phyloP scores from a whole-genome alignment of 2,113 vertebrate genomes.

The Hystrix cristata region DNA sequence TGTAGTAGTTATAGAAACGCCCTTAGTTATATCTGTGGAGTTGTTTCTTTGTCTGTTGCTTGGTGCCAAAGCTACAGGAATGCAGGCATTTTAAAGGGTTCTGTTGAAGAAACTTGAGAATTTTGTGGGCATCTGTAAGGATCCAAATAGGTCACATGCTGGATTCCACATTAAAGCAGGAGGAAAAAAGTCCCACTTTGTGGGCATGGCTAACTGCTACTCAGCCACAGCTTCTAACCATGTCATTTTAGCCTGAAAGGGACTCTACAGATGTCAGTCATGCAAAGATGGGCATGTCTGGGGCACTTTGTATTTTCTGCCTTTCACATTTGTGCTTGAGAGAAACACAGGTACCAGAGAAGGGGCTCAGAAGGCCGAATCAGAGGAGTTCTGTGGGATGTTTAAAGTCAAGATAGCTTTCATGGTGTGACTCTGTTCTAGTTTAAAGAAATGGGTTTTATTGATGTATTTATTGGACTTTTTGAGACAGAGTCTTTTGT shows the following conservation, averaged over 20 bases:
- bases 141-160: not conserved
- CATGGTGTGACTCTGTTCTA: not conserved
- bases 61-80: not conserved
- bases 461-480: not conserved
- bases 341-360: not conserved
- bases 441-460: constrained; percentile 22
- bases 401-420: not conserved
- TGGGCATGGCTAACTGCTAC: not conserved
- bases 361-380: not conserved
- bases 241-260: constrained; percentile 69
- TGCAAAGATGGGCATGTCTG: not conserved
- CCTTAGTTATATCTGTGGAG: not conserved
- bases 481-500: not conserved
- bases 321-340: not conserved
- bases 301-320: constrained; percentile 19
- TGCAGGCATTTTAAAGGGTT: not conserved
- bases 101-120: constrained; percentile 4
- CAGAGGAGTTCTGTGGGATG: not conserved
- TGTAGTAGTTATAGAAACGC: not conserved
- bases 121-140: constrained; percentile 20
- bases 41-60: not conserved
- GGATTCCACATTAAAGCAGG: constrained; percentile 70
- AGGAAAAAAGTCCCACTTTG: constrained; percentile 9
- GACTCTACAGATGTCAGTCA: not conserved
- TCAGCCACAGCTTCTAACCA: constrained; percentile 36